phyloP scores from a whole-genome alignment of 2,797 vertebrate genomes.

The Siniperca undulata region DNA sequence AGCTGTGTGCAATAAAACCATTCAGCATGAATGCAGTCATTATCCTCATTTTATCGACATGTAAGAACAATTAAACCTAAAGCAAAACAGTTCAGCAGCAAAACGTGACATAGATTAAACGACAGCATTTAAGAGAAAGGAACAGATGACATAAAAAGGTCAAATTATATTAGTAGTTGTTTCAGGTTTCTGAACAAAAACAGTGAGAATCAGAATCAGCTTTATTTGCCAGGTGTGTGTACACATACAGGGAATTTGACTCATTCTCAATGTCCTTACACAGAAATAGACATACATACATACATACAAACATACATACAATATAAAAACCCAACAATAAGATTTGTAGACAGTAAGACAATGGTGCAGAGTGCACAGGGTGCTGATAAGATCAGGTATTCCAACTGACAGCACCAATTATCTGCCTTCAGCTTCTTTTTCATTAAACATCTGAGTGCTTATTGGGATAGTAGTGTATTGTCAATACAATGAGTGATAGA shows the following conservation, averaged over 20 bases:
- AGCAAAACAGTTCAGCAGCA: background rate
- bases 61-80: background rate
- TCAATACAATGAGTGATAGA: background rate
- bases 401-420: background rate
- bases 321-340: no score
- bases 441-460: background rate
- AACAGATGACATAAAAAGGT: background rate
- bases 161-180: background rate
- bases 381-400: background rate
- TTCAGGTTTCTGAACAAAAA: no score
- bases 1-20: background rate
- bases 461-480: background rate
- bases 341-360: no score
- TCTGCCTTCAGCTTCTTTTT: background rate
- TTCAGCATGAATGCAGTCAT: constrained; percentile 13
- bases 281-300: no score
- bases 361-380: no score
- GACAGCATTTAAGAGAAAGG: background rate
- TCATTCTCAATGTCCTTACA: no score
- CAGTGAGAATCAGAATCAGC: no score
- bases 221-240: no score
- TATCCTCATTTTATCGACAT: constrained; percentile 10
- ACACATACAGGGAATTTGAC: no score
- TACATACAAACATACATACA: no score
- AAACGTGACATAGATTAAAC: background rate